A percentile compares a stretch with the other conserved stretches of the same genome.
Conservation (phyloP, 37 sponge, comb jelly and placozoan genomes). For the Mnemiopsis leidyi region DNA sequence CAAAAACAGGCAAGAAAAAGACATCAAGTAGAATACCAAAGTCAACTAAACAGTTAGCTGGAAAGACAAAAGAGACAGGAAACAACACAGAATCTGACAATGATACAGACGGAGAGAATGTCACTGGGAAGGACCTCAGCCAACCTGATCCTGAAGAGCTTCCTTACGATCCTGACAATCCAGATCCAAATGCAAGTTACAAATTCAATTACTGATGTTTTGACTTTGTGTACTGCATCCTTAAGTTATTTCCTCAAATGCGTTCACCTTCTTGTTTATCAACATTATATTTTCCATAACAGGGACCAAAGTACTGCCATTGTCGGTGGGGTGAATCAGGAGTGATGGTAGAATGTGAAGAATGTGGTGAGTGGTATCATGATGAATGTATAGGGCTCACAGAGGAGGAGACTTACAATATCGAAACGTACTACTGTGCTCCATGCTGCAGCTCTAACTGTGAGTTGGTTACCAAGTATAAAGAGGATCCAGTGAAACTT, state of each 20-base stretch:
- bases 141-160: neutral
- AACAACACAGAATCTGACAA: constrained; percentile 1
- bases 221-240: no score
- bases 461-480: constrained; percentile 4
- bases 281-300: no score
- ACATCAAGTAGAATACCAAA: neutral
- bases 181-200: constrained; percentile 10
- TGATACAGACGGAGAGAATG: neutral
- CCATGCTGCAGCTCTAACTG: neutral
- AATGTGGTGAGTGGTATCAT: constrained; percentile 50
- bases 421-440: constrained; percentile 55
- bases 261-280: no score
- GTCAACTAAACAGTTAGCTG: neutral
- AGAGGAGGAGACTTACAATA: constrained; percentile 55
- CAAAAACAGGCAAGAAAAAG: neutral
- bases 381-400: constrained; percentile 47
- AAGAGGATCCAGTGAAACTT: constrained; percentile 16
- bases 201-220: no score
- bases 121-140: neutral
- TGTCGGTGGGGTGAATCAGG: constrained; percentile 57
- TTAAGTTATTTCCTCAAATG: no score
- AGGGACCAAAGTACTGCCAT: constrained; percentile 24
- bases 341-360: constrained; percentile 49
- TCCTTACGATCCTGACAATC: constrained; percentile 35
- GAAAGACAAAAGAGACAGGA: neutral